Base-by-base conservation (phyloP, 2,113 vertebrate species). In the Aspiorhynchus laticeps region DNA sequence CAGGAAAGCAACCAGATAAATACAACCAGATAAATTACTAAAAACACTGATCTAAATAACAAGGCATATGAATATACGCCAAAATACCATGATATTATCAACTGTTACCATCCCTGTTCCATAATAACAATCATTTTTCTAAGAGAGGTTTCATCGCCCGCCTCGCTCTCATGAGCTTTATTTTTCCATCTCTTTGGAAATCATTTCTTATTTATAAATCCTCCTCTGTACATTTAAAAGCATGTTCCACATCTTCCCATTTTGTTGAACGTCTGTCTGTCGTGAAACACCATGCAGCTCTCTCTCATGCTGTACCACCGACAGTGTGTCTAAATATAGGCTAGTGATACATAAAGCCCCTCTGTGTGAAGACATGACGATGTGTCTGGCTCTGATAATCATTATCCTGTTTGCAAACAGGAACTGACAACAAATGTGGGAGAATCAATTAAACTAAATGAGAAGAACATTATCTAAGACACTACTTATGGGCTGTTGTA, bases 361-460 rank as follows among this genome's bases (percentile, higher is more conserved):
- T 33, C 81, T 83, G 61, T 75, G 28, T 67, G 51, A 63, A 53
- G 51, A 88, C 48, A 31, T 80, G 41, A 87, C 21, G 31, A 86
- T 21, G 46, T 9, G 46, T 87, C 88, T 87, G 46, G n/a, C 46
- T 41, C 76, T 80, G 21, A 26, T 65, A 26, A 71, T 76, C 69
- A 89, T 87, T 84, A 84, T 26, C 31, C 74, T 80, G 36, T 84
- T 83, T 80, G 43, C 74, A 48, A 74, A 69, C n/a, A 69, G 76
- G 24, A 85, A 81, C 71, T 28, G 56, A 65, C 1, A 63, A 80
- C 69, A 85, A 80, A 84, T 65, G 61, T 4, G 8, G 31, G 51
- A 21, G 69, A 63, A 76, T 5, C 67, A 88, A 73, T 79, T 43
- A 80, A 61, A 80, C 53, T 80, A 51, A 38, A n/a, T 56, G 12